Conservation (phyloP, 30 jellyfish, hydroid and myxozoan genomes). For the Pseudorhiza aurosa region DNA sequence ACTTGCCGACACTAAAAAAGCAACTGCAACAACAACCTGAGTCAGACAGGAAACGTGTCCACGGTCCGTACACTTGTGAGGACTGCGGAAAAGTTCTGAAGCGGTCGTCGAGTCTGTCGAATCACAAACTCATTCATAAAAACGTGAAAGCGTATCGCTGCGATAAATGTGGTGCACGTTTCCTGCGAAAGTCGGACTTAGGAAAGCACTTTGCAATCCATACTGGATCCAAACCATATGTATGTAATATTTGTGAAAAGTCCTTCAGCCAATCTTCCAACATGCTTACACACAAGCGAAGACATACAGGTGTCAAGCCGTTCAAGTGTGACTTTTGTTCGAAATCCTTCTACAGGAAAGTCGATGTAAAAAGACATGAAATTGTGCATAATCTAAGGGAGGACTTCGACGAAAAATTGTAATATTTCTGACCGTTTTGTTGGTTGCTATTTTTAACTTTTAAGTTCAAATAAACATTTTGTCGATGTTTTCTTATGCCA, state of each 20-base stretch:
- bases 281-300: constrained; percentile 85
- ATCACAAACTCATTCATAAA: constrained; percentile 77
- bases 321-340: constrained; percentile 72
- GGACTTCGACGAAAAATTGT: neutral
- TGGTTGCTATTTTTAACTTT: too few relatives aligned
- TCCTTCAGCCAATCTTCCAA: constrained; percentile 86
- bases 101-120: constrained; percentile 77
- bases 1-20: neutral
- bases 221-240: constrained; percentile 74
- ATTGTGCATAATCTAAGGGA: constrained; percentile 60
- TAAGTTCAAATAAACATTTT: too few relatives aligned
- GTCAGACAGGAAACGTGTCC: constrained; percentile 13
- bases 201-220: constrained; percentile 80
- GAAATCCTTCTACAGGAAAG: constrained; percentile 78
- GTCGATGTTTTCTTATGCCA: too few relatives aligned
- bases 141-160: constrained; percentile 80
- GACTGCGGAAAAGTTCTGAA: constrained; percentile 77
- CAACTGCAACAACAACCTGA: constrained; percentile 1
- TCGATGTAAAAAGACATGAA: constrained; percentile 86
- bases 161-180: constrained; percentile 68
- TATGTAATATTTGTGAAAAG: constrained; percentile 65
- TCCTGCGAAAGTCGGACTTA: constrained; percentile 82
- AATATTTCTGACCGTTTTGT: too few relatives aligned
- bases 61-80: constrained; percentile 71
- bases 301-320: constrained; percentile 89